Percentiles rank a stretch among this genome's conserved stretches.
Conservation (phyloP, 1,140 invertebrate genomes). For the Anastrepha ludens region DNA sequence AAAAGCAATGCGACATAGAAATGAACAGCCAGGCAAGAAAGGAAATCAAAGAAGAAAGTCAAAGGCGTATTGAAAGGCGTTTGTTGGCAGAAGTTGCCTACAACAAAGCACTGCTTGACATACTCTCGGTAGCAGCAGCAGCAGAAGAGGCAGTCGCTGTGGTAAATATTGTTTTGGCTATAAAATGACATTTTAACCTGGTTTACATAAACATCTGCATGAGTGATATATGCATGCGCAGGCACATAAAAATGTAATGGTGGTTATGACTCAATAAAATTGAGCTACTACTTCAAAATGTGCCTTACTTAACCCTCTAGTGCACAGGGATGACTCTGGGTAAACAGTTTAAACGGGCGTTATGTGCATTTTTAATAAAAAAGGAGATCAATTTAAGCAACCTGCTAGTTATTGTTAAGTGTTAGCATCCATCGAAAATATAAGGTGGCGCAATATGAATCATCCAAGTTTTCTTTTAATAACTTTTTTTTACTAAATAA, state of each 20-base stretch:
- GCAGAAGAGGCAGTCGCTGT: neutral
- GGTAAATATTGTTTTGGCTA: constrained; percentile 42
- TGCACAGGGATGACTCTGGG: neutral
- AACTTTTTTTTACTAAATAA: no score
- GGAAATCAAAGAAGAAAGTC: neutral
- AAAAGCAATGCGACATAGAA: constrained; percentile 39
- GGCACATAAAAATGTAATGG: neutral
- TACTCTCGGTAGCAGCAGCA: neutral
- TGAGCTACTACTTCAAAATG: constrained; percentile 49
- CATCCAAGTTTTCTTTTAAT: no score
- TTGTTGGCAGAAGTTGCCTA: neutral
- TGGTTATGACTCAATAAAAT: constrained; percentile 49
- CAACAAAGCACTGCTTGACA: constrained; percentile 23
- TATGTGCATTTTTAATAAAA: no score
- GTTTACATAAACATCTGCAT: constrained; percentile 42
- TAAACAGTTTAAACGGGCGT: no score
- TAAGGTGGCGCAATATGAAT: no score
- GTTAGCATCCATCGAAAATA: no score
- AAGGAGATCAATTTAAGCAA: no score
- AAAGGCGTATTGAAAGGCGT: neutral
- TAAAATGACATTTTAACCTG: constrained; percentile 49
- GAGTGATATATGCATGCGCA: neutral
- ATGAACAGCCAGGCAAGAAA: constrained; percentile 14
- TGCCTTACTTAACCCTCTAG: neutral
- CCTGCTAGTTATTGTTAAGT: no score